A percentile compares a stretch with the other conserved stretches of the same genome.
Evolutionary conservation across 2,888 invertebrate genomes (phyloP).

Genomic region (Pegoplata infirma): DNA sequence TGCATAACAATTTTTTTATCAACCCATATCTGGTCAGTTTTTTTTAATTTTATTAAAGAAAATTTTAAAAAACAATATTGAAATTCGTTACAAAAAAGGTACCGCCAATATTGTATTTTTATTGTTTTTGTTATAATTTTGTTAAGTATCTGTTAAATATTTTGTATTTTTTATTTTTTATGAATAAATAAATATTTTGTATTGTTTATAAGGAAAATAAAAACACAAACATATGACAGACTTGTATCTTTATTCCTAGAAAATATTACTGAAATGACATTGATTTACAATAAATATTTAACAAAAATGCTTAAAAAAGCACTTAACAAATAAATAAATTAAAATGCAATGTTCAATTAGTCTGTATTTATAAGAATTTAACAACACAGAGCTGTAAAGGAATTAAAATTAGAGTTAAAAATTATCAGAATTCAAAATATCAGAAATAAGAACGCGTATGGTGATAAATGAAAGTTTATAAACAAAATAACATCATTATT

Average conservation of each 20-base stretch:
- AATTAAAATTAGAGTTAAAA: too few relatives aligned
- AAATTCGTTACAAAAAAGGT: conserved; percentile 18
- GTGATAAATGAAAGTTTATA: too few relatives aligned
- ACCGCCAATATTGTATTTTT: conserved; percentile 35
- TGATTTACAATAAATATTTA: conserved; percentile 44
- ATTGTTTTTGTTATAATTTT: not conserved
- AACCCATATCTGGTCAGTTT: too few relatives aligned
- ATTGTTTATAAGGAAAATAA: not conserved
- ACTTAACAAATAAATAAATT: not conserved
- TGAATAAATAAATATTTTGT: conserved; percentile 38
- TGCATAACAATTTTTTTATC: conserved; percentile 42
- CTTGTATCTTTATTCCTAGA: conserved; percentile 15
- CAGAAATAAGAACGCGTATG: too few relatives aligned
- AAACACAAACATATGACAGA: conserved; percentile 20
- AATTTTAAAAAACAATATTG: not conserved
- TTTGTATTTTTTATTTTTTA: not conserved
- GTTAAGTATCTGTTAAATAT: conserved; percentile 7
- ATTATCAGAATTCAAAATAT: too few relatives aligned
- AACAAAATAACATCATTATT: too few relatives aligned
- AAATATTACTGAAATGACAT: conserved; percentile 51
- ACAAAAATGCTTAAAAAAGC: conserved; percentile 9
- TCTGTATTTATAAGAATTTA: not conserved
- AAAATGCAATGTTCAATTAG: not conserved
- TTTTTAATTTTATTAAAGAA: conserved; percentile 9
- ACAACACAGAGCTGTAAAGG: too few relatives aligned